Base-by-base conservation (phyloP, 1,140 invertebrate species). In the Centruroides sculpturatus region DNA sequence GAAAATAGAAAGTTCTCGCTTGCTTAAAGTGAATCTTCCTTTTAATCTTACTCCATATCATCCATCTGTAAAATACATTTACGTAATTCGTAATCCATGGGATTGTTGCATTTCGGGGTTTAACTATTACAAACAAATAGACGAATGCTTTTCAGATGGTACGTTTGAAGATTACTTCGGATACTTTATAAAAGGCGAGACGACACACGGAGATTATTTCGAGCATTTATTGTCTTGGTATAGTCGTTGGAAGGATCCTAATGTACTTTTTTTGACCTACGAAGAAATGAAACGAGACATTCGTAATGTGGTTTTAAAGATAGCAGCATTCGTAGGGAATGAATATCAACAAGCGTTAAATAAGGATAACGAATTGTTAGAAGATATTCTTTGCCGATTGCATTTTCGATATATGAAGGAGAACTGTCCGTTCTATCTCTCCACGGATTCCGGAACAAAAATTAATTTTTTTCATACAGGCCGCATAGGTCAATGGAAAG, bases 401-500 rank as follows among this genome's bases (percentile, higher is more conserved):
- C 47, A 57, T 11, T 54, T 35, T 13, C 41, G 12, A 49, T 10
- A 55, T 10, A 34, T 11, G 3, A 55, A 4, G 54, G 10, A 11
- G 4, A 55, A 55, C 9, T 23, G 12, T 13, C 2, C 12, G 10
- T 11, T 55, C 3, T 10, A 41, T 11, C 10, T 11, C 54, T 13
- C 12, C 10, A 55, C 9, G 10, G 54, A 35, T 23, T 55, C 34
- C 34, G 13, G 4, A 46, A 55, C 6, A 7, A 9, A 73, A 56
- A 64, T 67, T 35, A 47, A 67, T 6, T 78, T 77, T 60, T 65
- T 78, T 47, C 65, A 76, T 52, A 77, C 75, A 71, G 75, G 75
- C 12, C 60, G 63, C 35, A 71, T 77, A 23, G 75, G 76, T 8
- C 77, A 78, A 66, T 78, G 77, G 77, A 74, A 71, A 60, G 71